Conservation (phyloP, 2,888 invertebrate genomes). For the Drosophila colorata region DNA sequence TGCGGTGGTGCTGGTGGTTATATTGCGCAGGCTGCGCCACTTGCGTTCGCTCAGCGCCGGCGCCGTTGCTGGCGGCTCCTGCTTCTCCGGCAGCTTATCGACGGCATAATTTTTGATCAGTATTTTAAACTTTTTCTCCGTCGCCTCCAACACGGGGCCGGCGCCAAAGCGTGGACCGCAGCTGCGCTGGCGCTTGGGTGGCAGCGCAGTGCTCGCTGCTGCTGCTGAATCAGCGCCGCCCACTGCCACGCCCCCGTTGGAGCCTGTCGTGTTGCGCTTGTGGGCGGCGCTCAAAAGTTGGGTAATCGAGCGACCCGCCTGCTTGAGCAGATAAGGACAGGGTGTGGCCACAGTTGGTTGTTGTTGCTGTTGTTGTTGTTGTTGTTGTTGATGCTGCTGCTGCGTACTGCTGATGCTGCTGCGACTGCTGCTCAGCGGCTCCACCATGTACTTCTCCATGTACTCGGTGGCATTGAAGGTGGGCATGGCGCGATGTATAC, state of each 20-base stretch:
- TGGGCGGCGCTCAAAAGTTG: slow-evolving; percentile 61
- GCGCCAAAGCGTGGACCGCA: slow-evolving; percentile 76
- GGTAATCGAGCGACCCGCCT: slow-evolving; percentile 73
- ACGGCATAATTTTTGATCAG: slow-evolving; percentile 69
- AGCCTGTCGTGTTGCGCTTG: slow-evolving; percentile 49
- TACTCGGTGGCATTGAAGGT: slow-evolving; percentile 83
- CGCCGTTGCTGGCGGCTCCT: slow-evolving; percentile 50
- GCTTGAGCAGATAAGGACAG: slow-evolving; percentile 66
- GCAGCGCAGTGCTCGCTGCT: slow-evolving; percentile 33
- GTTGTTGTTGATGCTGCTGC: background rate
- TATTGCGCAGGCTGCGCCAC: slow-evolving; percentile 67
- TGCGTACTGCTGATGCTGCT: slow-evolving; percentile 62
- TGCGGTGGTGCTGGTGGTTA: slow-evolving; percentile 33
- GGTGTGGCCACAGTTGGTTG: slow-evolving; percentile 41
- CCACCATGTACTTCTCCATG: slow-evolving; percentile 78
- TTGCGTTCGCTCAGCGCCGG: slow-evolving; percentile 60
- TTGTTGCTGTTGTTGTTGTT: background rate
- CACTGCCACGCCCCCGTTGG: background rate
- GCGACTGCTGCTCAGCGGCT: slow-evolving; percentile 68
- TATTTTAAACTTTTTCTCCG: slow-evolving; percentile 69
- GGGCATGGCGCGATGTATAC: slow-evolving; percentile 83
- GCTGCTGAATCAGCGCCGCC: slow-evolving; percentile 25
- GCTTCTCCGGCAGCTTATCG: slow-evolving; percentile 46
- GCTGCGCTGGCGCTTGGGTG: slow-evolving; percentile 78
- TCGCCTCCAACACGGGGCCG: slow-evolving; percentile 33